Evolutionary conservation across 2,888 invertebrate species (phyloP), one percentile per base, ranked within the genome.

Genomic region (Thera britannica): DNA sequence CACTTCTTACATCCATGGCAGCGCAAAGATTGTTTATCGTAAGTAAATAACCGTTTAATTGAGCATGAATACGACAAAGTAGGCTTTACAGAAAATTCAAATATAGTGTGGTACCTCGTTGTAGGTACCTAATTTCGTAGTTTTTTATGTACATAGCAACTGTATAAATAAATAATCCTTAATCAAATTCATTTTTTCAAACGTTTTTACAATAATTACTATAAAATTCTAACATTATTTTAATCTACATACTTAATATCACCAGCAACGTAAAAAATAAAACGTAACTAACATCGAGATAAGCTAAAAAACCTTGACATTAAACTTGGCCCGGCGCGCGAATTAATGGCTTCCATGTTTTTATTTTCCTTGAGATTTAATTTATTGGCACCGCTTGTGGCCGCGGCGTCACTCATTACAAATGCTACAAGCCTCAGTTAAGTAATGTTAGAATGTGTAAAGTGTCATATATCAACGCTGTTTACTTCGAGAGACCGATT

Each of bases 301-400:
- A 92, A 92, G 87, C 85, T 88, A 87, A 89, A 83, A 86, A 92
- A 90, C 93, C 93, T 93, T 93, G 93, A 93, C 93, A 93, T 93
- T 93, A 92, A 93, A 93, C 93, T 93, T 93, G 93, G 91, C 92
- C 90, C 88, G 88, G 86, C 89, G 92, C 90, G 93, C 93, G 91
- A 93, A 93, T 92, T 92, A 93, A 93, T 93, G 90, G 90, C 91
- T 92, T 93, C 93, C 92, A 92, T 89, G 93, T 93, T 93, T 93
- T 93, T 92, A 92, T 92, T 92, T 92, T 92, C 92, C 93, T 92
- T 90, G 91, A 93, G 93, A 92, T 92, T 91, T 92, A 92, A 93
- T 93, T 93, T 92, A 93, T 92, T 88, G 88, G 83, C 89, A 84
- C 82, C 80, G 90, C 83, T 89, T 85, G 89, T 84, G 84, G 84